phyloP scores from a whole-genome alignment of 2,797 vertebrate genomes.

The Scarus forsteni region DNA sequence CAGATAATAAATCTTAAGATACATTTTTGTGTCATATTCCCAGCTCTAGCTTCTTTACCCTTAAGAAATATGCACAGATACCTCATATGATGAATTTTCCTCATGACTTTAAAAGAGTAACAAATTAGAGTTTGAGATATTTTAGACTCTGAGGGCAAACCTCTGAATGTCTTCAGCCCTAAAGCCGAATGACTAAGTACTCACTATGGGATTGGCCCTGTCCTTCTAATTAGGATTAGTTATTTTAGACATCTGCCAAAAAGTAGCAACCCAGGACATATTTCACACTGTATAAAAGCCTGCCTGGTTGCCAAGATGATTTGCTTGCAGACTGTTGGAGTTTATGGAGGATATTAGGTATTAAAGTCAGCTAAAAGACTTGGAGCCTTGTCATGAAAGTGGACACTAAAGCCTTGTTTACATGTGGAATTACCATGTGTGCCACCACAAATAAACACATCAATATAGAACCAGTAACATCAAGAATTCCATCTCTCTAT shows the following conservation, averaged over 20 bases:
- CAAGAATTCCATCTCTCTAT: no score
- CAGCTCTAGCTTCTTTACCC: conserved; percentile 1
- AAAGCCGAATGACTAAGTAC: conserved; percentile 40
- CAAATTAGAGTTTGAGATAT: conserved; percentile 11
- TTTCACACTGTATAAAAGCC: conserved; percentile 50
- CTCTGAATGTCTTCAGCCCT: conserved; percentile 38
- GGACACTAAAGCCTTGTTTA: conserved; percentile 5
- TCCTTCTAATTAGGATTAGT: conserved; percentile 66
- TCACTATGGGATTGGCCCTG: conserved; percentile 53
- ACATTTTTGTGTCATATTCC: no score
- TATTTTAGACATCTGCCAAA: conserved; percentile 73
- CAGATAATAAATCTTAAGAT: no score
- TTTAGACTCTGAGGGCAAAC: conserved; percentile 31
- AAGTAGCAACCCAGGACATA: conserved; percentile 46
- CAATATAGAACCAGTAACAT: no score
- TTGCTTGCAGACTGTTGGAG: conserved; percentile 45
- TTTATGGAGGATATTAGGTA: conserved; percentile 63
- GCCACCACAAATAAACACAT: no score
- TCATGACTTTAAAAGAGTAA: conserved; percentile 25
- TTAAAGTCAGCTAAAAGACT: conserved; percentile 51
- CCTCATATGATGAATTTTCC: no score
- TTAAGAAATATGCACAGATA: conserved; percentile 19
- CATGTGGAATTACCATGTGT: background rate
- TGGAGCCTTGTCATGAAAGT: conserved; percentile 15
- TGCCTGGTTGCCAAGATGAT: conserved; percentile 54